Evolutionary conservation across 1,140 invertebrate species (phyloP).

Genomic region (Drosophila sp.): DNA sequence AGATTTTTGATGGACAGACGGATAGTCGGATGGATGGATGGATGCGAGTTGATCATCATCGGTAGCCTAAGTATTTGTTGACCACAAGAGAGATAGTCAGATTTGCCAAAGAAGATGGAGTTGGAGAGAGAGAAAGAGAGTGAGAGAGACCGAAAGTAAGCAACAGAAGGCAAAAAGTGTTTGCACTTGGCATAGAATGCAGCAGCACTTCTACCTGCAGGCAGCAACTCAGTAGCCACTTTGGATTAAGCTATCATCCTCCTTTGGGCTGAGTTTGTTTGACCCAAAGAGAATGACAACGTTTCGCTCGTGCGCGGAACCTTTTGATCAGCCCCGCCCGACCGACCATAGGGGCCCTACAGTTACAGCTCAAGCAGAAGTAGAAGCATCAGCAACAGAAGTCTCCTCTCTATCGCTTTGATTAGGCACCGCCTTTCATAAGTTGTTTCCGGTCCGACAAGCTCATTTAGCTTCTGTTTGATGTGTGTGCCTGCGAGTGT

Average conservation of each 20-base stretch:
- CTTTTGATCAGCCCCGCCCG: conserved; percentile 62
- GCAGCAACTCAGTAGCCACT: conserved; percentile 77
- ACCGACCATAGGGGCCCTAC: conserved; percentile 47
- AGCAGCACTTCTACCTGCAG: conserved; percentile 31
- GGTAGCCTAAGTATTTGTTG: conserved; percentile 63
- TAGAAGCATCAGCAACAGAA: conserved; percentile 5
- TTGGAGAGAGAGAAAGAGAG: not conserved
- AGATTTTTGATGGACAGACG: conserved; percentile 64
- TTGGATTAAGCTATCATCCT: conserved; percentile 65
- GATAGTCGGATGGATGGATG: conserved; percentile 34
- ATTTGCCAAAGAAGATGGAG: conserved; percentile 27
- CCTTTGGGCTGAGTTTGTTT: conserved; percentile 57
- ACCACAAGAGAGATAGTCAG: conserved; percentile 33
- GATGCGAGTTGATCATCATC: conserved; percentile 37
- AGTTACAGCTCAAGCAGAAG: conserved; percentile 69
- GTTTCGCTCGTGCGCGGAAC: conserved; percentile 49
- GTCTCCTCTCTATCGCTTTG: conserved; percentile 35
- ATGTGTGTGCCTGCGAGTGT: conserved; percentile 21
- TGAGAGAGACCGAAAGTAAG: conserved; percentile 12
- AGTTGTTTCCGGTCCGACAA: conserved; percentile 64
- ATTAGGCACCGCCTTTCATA: conserved; percentile 56
- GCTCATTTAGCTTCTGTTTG: conserved; percentile 81
- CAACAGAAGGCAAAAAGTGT: conserved; percentile 40
- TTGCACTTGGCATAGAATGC: conserved; percentile 28
- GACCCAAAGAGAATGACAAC: conserved; percentile 59